A percentile compares a stretch with the other conserved stretches of the same genome.
Evolutionary conservation across 2,888 invertebrate species (phyloP).

Genomic region (Bedellia somnulentella): DNA sequence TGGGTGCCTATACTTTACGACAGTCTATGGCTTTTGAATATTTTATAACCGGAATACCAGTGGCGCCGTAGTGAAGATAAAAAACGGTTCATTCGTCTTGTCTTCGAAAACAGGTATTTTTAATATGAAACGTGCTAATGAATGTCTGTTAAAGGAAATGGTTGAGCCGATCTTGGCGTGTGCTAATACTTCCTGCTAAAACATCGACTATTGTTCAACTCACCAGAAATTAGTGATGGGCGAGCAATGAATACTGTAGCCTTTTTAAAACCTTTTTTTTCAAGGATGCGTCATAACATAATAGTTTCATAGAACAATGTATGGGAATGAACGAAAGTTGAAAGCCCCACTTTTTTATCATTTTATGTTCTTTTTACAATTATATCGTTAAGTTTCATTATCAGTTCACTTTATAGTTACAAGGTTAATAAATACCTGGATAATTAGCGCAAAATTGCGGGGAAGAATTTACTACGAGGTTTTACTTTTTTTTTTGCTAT

Average conservation of each 20-base stretch:
- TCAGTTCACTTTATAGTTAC: too few species aligned
- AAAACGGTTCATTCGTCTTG: too few species aligned
- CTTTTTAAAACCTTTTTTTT: conserved; percentile 1
- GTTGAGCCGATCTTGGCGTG: conserved; percentile 1
- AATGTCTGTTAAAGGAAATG: conserved; percentile 17
- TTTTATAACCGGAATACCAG: conserved; percentile 19
- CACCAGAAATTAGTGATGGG: conserved; percentile 6
- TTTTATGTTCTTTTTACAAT: too few species aligned
- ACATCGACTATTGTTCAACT: conserved; percentile 14
- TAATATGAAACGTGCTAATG: conserved; percentile 19
- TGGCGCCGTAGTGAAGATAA: conserved; percentile 18
- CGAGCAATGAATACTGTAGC: conserved; percentile 2
- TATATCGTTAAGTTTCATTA: too few species aligned
- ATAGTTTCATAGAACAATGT: conserved; percentile 2
- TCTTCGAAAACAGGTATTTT: too few species aligned
- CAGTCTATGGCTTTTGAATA: conserved; percentile 23
- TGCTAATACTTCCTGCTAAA: conserved; percentile 20
- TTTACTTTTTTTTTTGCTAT: too few species aligned
- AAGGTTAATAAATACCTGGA: too few species aligned
- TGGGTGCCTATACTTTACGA: conserved; percentile 31
- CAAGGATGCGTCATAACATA: conserved; percentile 2
- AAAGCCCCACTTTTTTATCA: too few species aligned
- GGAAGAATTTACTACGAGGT: too few species aligned
- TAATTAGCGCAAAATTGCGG: too few species aligned
- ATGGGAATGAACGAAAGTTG: too few species aligned